Base-by-base conservation (phyloP, 2,888 invertebrate genomes). In the Pristionchus entomophagus region DNA sequence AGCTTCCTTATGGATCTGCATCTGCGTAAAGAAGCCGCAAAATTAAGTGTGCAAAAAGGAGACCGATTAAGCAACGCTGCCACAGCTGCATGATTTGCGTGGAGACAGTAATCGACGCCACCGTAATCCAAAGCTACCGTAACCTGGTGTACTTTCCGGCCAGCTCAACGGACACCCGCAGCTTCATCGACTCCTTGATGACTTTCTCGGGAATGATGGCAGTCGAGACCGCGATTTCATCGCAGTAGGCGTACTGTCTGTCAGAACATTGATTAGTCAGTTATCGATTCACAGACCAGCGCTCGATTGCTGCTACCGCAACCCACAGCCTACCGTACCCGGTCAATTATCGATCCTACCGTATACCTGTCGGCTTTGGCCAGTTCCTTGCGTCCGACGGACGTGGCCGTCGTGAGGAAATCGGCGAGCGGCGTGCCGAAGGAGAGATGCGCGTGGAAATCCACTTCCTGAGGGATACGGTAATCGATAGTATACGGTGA, bases 151-250 rank as follows among this genome's bases (percentile, higher is more conserved):
- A 86, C 69, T 86, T 84, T 32, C 91, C 91, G 49, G 89, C 88
- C 87, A 93, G 86, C 69, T 93, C 93, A 10, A 93, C 93, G 19
- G 87, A 87, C n/a, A 89, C 92, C 69, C 90, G 87, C 26, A 93
- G 84, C 29, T 86, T 65, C 51, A 87, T 88, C 35, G 86, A 35
- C 26, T 88, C 88, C 41, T 86, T 86, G 73, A 89, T 86, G 12
- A 91, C 88, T 10, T 87, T 65, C 38, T 86, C 81, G 1, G 93
- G 92, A 53, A 91, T 91, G 69, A 94, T 90, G 8, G 93, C 91
- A 1, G 92, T 90, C 19, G 94, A 93, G 6, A 93, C 91, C n/a
- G 94, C 93, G 45, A 94, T 90, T 49, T 94, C 94, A 85, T 94
- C 94, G 78, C 91, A 90, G 77, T 89, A 91, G 10, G 89, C 86